Base-by-base conservation (phyloP, 2,888 invertebrate genomes). In the Heliconius ismenius region DNA sequence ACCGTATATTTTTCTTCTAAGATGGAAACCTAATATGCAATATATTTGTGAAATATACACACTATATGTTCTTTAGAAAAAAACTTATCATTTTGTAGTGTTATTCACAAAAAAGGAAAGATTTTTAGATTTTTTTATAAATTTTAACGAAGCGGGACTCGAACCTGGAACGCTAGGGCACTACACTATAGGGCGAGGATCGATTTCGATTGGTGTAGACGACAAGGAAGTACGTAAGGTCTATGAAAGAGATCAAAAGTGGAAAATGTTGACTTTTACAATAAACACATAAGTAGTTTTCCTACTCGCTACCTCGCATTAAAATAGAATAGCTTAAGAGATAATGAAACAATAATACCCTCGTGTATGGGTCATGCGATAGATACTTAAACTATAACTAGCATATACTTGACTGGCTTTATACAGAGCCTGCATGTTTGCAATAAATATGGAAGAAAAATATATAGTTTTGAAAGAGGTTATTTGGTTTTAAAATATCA, bases 281-380 rank as follows among this genome's bases (percentile, higher is more conserved):
- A 18, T 21, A 60, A 60, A 60, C n/a, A 39, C n/a, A 24, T 39
- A 24, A 6, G 39, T 24, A 39, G 39, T 39, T 39, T 39, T 24
- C 13, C 65, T 64, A 32, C 21, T 28, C 15, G 62, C 28, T 39
- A 24, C 24, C 39, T 67, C 24, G 24, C 36, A 67, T 67, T 67
- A 67, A 67, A 67, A 67, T 67, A 39, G 32, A 70, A 70, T 70
- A 58, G 49, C 70, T 70, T 67, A 67, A 70, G 54, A 58, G 70
- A 43, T 39, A 73, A 62, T 43, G 36, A 69, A 67, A 58, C 69
- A 72, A 36, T 67, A 60, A 60, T 28, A 21, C 68, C 68, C 63
- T 73, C 32, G 43, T 49, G 74, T 49, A 65, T 32, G 39, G 74
- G 26, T 64, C 74, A 21, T 64, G 64, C 11, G 64, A n/a, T 73